Percentiles rank a stretch among this genome's conserved stretches.
These are phyloP conservation scores for Aphaenogaster rudis DNA, from an alignment of 1,140 invertebrate genomes.

Conservation along the genomic window DNA sequence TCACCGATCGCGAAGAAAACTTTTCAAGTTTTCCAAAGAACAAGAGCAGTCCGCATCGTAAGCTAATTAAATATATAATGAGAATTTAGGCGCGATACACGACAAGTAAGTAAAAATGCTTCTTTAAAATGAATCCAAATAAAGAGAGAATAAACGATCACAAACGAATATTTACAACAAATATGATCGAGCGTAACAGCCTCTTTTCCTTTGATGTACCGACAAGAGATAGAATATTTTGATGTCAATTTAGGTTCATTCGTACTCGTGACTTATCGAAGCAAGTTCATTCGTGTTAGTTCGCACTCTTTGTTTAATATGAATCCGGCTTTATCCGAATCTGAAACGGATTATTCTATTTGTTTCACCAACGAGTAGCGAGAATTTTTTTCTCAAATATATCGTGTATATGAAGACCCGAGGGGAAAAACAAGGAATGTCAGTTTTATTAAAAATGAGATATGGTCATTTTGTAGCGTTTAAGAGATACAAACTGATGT, in stretches of 20 bases:
- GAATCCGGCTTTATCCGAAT: neutral
- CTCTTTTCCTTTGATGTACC: neutral
- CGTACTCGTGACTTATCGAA: neutral
- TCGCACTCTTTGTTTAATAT: neutral
- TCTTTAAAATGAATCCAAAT: neutral
- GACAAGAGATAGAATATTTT: neutral
- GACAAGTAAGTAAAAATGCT: neutral
- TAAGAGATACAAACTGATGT: too few relatives aligned
- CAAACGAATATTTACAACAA: neutral
- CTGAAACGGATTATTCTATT: neutral
- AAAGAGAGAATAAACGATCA: neutral
- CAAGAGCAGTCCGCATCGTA: neutral
- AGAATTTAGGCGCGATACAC: neutral
- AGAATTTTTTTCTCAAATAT: neutral
- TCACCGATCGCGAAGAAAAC: neutral
- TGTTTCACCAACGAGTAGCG: neutral
- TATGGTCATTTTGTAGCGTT: too few relatives aligned
- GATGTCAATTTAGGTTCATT: neutral
- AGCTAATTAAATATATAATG: constrained; percentile 20
- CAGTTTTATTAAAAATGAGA: too few relatives aligned
- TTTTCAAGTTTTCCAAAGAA: neutral
- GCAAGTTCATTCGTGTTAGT: neutral
- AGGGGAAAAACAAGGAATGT: too few relatives aligned
- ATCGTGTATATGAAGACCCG: neutral
- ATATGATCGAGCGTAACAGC: neutral